Conservation (phyloP, 2,113 vertebrate genomes). For the Numida meleagris region DNA sequence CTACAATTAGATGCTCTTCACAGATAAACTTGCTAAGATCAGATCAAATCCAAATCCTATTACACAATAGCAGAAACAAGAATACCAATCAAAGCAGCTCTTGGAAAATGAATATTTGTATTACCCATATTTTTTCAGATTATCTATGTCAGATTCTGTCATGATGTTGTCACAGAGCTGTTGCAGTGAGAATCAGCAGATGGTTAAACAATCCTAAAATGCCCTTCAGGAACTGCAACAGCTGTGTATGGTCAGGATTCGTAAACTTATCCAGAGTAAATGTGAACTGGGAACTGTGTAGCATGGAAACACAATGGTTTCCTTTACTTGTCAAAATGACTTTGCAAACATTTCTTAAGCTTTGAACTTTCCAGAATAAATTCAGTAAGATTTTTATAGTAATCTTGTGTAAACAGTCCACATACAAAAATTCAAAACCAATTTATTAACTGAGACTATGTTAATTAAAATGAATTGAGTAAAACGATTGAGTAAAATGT, state of each 20-base stretch:
- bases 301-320: not conserved
- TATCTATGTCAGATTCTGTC: constrained; percentile 45
- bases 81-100: constrained; percentile 1
- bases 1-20: not conserved
- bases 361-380: not conserved
- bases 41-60: not conserved
- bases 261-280: constrained; percentile 52
- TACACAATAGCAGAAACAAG: not conserved
- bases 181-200: constrained; percentile 63
- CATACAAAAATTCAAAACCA: not conserved
- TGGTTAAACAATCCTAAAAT: constrained; percentile 70
- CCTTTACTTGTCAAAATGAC: not conserved
- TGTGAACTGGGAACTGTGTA: not conserved
- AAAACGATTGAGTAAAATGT: not conserved
- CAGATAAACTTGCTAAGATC: not conserved
- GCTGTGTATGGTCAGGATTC: constrained; percentile 60
- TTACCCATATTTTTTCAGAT: not conserved
- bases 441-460: not conserved
- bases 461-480: constrained; percentile 4
- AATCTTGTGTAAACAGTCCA: not conserved
- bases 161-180: constrained; percentile 6
- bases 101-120: constrained; percentile 19
- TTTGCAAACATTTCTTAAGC: not conserved
- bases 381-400: not conserved
- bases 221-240: constrained; percentile 55